phyloP scores from a whole-genome alignment of 2,113 vertebrate genomes.

The Chaetops frenatus region DNA sequence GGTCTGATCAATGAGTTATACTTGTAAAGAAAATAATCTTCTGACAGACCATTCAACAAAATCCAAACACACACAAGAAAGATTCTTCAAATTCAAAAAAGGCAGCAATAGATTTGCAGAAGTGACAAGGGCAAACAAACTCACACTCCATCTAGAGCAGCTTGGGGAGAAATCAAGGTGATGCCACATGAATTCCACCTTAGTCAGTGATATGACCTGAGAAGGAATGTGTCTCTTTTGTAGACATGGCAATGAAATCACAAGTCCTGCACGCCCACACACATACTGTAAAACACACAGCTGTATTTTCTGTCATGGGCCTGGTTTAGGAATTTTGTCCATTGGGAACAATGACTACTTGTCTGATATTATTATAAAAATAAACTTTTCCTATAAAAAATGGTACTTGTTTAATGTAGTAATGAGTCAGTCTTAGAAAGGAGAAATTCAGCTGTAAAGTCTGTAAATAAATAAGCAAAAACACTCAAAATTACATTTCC shows the following conservation, averaged over 20 bases:
- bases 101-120: background rate
- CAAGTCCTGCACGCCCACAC: background rate
- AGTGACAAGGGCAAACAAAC: background rate
- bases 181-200: background rate
- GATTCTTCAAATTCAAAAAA: background rate
- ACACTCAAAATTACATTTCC: background rate
- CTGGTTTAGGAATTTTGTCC: background rate
- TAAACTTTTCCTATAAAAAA: background rate
- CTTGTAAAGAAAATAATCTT: background rate
- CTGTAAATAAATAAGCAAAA: background rate
- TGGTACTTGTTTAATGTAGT: background rate
- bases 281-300: background rate
- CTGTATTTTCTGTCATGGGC: background rate
- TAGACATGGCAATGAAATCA: background rate
- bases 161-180: background rate
- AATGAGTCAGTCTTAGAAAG: background rate
- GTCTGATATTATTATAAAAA: background rate
- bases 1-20: background rate
- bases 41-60: background rate
- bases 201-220: background rate
- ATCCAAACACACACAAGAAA: background rate
- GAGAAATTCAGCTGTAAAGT: background rate
- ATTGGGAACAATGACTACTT: background rate
- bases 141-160: background rate
- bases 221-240: accelerated